phyloP scores from a whole-genome alignment of 1,140 invertebrate genomes.

The Cephus cinctus region DNA sequence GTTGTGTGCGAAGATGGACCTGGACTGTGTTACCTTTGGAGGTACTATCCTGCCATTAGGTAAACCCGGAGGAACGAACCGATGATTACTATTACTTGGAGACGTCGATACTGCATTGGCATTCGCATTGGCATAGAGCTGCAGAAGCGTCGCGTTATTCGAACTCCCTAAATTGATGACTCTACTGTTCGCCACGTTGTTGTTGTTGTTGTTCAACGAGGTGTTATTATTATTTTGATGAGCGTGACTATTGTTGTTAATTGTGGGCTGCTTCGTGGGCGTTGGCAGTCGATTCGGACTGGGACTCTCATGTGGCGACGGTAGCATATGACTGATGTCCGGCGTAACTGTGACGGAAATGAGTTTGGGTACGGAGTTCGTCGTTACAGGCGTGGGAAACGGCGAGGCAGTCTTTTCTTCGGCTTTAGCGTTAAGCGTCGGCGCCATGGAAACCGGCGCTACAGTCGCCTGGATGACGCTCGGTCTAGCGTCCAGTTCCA shows the following conservation, averaged over 20 bases:
- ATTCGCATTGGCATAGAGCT: slow-evolving; percentile 54
- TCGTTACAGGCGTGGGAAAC: slow-evolving; percentile 16
- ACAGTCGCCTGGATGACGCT: slow-evolving; percentile 42
- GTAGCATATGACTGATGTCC: slow-evolving; percentile 55
- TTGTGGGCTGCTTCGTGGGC: slow-evolving; percentile 20
- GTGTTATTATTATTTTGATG: slow-evolving; percentile 25
- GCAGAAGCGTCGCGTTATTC: slow-evolving; percentile 55
- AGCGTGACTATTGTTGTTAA: slow-evolving; percentile 4
- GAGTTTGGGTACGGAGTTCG: slow-evolving; percentile 40
- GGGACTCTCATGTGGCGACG: slow-evolving; percentile 36
- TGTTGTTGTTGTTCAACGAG: slow-evolving; percentile 19
- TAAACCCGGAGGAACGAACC: slow-evolving; percentile 34
- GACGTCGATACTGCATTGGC: slow-evolving; percentile 19
- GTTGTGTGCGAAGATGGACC: slow-evolving; percentile 63
- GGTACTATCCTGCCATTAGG: slow-evolving; percentile 44
- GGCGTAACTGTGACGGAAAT: slow-evolving; percentile 60
- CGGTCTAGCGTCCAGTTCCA: slow-evolving; percentile 45
- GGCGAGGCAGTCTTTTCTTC: slow-evolving; percentile 30
- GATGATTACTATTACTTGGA: slow-evolving; percentile 20
- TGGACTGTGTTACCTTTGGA: slow-evolving; percentile 64
- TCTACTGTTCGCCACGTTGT: slow-evolving; percentile 33
- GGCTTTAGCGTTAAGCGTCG: slow-evolving; percentile 29
- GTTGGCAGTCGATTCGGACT: slow-evolving; percentile 15
- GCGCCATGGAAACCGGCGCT: slow-evolving; percentile 37
- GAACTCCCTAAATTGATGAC: slow-evolving; percentile 57